A percentile compares a stretch with the other conserved stretches of the same genome.
These are phyloP conservation scores for Ceyx margarethae DNA, from an alignment of 2,113 vertebrate genomes.

Conservation along the genomic window DNA sequence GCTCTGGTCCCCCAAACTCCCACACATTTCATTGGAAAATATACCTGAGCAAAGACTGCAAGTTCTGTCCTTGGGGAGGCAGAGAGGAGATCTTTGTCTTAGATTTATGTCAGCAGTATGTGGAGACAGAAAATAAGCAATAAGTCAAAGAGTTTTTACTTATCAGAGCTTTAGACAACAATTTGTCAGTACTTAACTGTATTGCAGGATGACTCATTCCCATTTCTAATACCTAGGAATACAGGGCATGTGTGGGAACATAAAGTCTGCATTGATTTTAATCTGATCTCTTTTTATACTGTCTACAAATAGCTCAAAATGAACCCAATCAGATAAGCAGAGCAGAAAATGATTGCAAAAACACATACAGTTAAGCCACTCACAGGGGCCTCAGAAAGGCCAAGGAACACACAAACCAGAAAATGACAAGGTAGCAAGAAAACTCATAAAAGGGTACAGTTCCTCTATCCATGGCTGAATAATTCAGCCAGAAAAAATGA, in stretches of 20 bases:
- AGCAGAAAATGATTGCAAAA: conserved; percentile 46
- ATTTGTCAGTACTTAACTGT: conserved; percentile 62
- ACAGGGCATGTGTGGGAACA: conserved; percentile 24
- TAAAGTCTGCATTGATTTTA: conserved; percentile 52
- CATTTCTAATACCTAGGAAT: conserved; percentile 55
- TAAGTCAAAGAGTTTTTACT: conserved; percentile 36
- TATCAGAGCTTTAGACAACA: conserved; percentile 45
- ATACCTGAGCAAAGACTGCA: conserved; percentile 29
- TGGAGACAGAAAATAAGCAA: conserved; percentile 24
- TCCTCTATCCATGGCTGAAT: not conserved
- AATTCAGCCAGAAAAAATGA: not conserved
- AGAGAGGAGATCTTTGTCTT: conserved; percentile 20
- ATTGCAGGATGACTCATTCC: conserved; percentile 48
- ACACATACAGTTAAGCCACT: not conserved
- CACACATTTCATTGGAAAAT: conserved; percentile 10
- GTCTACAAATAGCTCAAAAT: conserved; percentile 30
- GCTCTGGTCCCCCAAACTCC: conserved; percentile 8
- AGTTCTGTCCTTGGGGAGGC: conserved; percentile 32
- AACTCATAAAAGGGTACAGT: not conserved
- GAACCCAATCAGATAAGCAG: conserved; percentile 45
- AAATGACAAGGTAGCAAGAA: not conserved
- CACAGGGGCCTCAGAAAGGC: not conserved
- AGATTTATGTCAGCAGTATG: conserved; percentile 18
- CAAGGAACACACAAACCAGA: not conserved
- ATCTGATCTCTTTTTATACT: conserved; percentile 50